A percentile compares a stretch with the other conserved stretches of the same genome.
Conservation (phyloP, 2,113 vertebrate species). For the Hucho hucho region DNA sequence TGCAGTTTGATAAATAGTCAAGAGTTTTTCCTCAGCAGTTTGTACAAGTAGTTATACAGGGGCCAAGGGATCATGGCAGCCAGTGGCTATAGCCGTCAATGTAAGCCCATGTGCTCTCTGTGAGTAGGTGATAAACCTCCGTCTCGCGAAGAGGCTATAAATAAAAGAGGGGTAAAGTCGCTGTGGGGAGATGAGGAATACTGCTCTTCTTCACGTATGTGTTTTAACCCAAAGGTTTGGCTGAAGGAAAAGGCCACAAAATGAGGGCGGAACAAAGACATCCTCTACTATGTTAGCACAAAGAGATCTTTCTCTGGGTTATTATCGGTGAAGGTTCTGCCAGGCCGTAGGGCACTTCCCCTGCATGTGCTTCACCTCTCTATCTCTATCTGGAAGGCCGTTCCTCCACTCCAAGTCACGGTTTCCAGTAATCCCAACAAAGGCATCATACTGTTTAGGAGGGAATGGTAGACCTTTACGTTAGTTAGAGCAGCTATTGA, state of each 20-base stretch:
- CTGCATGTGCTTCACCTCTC: constrained; percentile 56
- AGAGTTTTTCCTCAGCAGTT: too few species aligned
- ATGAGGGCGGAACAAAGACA: constrained; percentile 56
- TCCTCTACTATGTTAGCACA: constrained; percentile 54
- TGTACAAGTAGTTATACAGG: not conserved
- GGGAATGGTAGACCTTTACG: not conserved
- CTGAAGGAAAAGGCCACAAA: constrained; percentile 65
- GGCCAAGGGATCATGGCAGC: constrained; percentile 54
- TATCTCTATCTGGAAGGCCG: constrained; percentile 1
- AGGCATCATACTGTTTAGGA: constrained; percentile 9
- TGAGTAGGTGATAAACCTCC: constrained; percentile 64
- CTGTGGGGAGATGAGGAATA: constrained; percentile 60
- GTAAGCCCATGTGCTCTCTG: constrained; percentile 59
- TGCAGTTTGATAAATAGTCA: too few species aligned
- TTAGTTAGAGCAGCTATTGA: not conserved
- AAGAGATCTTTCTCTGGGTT: constrained; percentile 56
- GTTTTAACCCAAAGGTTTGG: constrained; percentile 62
- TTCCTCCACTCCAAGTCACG: constrained; percentile 4
- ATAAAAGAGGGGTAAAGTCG: constrained; percentile 47
- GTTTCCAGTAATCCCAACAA: constrained; percentile 44
- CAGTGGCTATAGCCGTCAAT: constrained; percentile 48
- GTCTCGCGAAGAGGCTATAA: constrained; percentile 60
- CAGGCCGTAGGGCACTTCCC: constrained; percentile 43
- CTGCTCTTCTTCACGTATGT: constrained; percentile 57
- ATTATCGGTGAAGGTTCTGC: constrained; percentile 43